Evolutionary conservation across 1,140 invertebrate genomes (phyloP).

Genomic region (Metopolophium dirhodum): DNA sequence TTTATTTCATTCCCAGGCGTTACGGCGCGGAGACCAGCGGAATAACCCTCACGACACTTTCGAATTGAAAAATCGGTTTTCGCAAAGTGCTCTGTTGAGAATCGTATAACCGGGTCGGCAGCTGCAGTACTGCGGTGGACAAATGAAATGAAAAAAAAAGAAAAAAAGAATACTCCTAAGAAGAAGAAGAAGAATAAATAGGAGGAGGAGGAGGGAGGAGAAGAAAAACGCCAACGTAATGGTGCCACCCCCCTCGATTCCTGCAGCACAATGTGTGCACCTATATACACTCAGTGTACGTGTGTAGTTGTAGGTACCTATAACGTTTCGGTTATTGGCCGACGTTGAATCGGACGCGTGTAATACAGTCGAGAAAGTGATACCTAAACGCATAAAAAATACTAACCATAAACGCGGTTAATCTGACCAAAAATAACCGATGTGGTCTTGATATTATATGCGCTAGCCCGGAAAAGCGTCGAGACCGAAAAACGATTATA

Average conservation of each 20-base stretch:
- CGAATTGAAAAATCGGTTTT: constrained; percentile 56
- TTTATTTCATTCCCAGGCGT: constrained; percentile 51
- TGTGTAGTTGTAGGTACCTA: neutral
- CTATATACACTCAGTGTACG: neutral
- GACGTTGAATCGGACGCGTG: neutral
- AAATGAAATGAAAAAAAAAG: neutral
- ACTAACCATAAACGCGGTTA: neutral
- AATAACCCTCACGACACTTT: constrained; percentile 39
- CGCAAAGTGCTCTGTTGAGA: constrained; percentile 56
- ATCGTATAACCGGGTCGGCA: constrained; percentile 39
- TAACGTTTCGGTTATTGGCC: neutral
- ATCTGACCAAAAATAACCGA: neutral
- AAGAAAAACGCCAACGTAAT: constrained; percentile 26
- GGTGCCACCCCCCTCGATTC: neutral
- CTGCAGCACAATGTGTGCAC: too few species aligned
- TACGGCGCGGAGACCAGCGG: neutral
- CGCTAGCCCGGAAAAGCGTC: neutral
- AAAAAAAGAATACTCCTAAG: neutral
- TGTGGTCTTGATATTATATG: neutral
- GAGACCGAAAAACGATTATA: neutral
- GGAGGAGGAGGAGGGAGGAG: too few species aligned
- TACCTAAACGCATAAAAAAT: neutral
- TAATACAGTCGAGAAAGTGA: neutral
- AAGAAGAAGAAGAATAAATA: neutral
- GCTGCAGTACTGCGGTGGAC: constrained; percentile 37